phyloP scores from a whole-genome alignment of 2,888 invertebrate genomes.

The Sarcophaga rosellei region DNA sequence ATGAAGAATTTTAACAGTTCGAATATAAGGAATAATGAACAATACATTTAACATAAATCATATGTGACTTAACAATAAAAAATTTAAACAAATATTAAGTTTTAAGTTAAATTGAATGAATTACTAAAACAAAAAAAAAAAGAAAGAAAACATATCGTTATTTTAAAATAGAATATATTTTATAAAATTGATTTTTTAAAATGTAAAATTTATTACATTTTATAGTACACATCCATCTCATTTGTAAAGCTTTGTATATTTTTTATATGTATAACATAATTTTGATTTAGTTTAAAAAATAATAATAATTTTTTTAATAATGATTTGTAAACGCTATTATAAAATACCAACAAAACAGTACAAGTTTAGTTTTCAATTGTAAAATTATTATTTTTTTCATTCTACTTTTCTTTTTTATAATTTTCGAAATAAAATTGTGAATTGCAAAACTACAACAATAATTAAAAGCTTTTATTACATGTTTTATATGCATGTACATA shows the following conservation, averaged over 20 bases:
- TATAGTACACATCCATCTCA: background rate
- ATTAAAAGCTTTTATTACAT: background rate
- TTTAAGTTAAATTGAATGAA: conserved; percentile 25
- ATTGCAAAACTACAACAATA: background rate
- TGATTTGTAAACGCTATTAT: background rate
- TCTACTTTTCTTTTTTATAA: conserved; percentile 21
- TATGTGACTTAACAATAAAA: conserved; percentile 32
- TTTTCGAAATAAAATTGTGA: conserved; percentile 49
- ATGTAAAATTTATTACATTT: background rate
- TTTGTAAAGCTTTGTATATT: conserved; percentile 1
- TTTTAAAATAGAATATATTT: background rate
- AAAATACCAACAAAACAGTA: conserved; percentile 28
- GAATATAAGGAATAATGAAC: background rate
- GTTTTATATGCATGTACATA: too few species aligned
- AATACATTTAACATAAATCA: background rate
- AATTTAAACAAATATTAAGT: conserved; percentile 12
- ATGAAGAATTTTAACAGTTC: conserved; percentile 35
- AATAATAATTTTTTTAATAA: conserved; percentile 3
- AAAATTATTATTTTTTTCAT: conserved; percentile 28
- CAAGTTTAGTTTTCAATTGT: conserved; percentile 48
- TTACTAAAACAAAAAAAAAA: conserved; percentile 8
- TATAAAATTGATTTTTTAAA: background rate
- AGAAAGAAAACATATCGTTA: conserved; percentile 33
- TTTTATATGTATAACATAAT: conserved; percentile 8
- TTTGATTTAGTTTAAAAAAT: background rate